Base-by-base conservation (phyloP, 2,888 invertebrate genomes). In the Theretra japonica region DNA sequence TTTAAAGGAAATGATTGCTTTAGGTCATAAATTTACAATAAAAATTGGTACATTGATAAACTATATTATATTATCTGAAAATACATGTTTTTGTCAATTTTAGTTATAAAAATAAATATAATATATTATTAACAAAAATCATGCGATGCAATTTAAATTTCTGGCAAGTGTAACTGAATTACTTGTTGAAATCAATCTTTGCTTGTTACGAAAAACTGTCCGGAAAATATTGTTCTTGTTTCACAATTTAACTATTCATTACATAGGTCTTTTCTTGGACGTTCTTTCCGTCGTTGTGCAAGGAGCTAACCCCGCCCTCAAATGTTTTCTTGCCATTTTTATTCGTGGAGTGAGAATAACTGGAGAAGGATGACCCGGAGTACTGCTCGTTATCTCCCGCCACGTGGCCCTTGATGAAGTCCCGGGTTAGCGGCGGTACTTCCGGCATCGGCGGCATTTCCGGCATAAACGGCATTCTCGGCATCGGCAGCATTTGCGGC, bases 361-460 rank as follows among this genome's bases (percentile, higher is more conserved):
- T 58, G 28, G 70, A 30, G 8, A n/a, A 23, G 23, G 59, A 68
- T 19, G 6, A 1, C 19, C 70, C 73, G 23, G 57, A 23, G 41
- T 70, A 73, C 2, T 72, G 8, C 30, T 72, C 73, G 33, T 68
- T 60, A 3, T 70, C 68, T 7, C 68, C 70, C 7, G 73, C 71
- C 15, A 68, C 70, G 72, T 73, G 65, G 23, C 1, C 50, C 33
- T 60, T 72, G 25, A 73, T 69, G 17, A 8, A 11, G 15, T 73
- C 73, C 15, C 28, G 23, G 4, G 58, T 33, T 15, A 73, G 21
- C 28, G 28, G n/a, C 33, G 41, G 62, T n/a, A 70, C 23, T 25
- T 48, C 19, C 15, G 60, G 60, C 28, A 70, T 70, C 1, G 25
- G n/a, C n/a, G 23, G 41, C 33, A 30, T 57, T 25, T 23, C 11